A percentile compares a stretch with the other conserved stretches of the same genome.
Conservation (phyloP, 1,140 invertebrate species). For the Amphibalanus amphitrite region DNA sequence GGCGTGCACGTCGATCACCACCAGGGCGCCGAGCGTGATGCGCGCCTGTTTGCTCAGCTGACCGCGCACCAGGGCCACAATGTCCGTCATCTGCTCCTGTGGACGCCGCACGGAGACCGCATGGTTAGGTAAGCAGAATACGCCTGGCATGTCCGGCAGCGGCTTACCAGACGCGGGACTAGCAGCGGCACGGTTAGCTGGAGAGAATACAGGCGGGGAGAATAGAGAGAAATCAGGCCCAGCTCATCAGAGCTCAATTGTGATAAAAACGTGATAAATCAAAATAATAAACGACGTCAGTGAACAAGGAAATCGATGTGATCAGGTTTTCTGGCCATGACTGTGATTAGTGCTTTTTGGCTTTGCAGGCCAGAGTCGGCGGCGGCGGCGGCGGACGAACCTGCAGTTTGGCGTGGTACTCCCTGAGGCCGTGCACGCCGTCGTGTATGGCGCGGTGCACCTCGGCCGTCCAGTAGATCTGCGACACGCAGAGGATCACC, state of each 20-base stretch:
- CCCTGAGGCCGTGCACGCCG: slow-evolving; percentile 7
- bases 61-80: slow-evolving; percentile 70
- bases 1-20: slow-evolving; percentile 83
- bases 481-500: slow-evolving; percentile 64
- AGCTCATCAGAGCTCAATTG: too few species aligned
- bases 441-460: slow-evolving; percentile 44
- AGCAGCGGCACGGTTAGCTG: neutral
- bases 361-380: too few species aligned
- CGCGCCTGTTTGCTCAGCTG: slow-evolving; percentile 72
- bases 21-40: slow-evolving; percentile 69
- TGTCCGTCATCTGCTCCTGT: slow-evolving; percentile 62
- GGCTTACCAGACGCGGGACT: too few species aligned
- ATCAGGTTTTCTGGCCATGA: too few species aligned
- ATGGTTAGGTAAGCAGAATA: too few species aligned
- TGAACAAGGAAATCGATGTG: too few species aligned
- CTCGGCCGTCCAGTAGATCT: slow-evolving; percentile 74
- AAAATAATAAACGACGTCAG: too few species aligned
- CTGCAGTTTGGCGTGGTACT: neutral
- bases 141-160: too few species aligned
- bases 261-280: too few species aligned
- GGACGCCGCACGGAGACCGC: too few species aligned
- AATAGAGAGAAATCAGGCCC: neutral
- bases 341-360: too few species aligned
- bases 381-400: neutral
- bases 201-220: neutral